These are phyloP conservation scores for Myotis yumanensis DNA, from an alignment of 2,113 vertebrate genomes.

Conservation along the genomic window DNA sequence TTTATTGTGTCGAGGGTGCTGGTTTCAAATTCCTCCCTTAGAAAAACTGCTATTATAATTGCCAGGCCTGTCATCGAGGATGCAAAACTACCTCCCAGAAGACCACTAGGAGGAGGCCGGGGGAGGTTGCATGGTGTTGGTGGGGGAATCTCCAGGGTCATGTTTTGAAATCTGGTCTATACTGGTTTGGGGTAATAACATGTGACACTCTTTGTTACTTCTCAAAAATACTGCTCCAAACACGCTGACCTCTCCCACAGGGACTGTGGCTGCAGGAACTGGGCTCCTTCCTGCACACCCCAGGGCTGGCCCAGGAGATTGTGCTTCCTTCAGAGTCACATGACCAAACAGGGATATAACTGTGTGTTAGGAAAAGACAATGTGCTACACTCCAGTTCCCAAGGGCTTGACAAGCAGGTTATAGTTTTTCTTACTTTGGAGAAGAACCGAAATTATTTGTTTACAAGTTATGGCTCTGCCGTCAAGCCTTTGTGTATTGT, in stretches of 20 bases:
- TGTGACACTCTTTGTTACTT: conserved; percentile 20
- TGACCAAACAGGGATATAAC: neutral
- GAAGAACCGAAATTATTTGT: neutral
- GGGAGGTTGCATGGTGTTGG: neutral
- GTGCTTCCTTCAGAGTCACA: conserved; percentile 58
- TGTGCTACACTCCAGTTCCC: neutral
- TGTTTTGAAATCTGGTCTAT: conserved; percentile 60
- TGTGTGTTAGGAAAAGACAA: neutral
- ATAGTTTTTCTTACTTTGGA: rapidly evolving
- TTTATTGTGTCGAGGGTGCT: no score
- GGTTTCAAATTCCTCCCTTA: neutral
- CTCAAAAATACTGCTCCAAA: conserved; percentile 27
- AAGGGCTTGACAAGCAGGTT: neutral
- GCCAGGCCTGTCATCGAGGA: neutral
- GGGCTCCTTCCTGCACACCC: neutral
- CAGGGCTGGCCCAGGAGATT: neutral
- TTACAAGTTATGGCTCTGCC: neutral
- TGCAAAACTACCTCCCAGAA: neutral
- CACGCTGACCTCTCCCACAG: neutral
- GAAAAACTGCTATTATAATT: neutral
- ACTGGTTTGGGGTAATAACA: neutral
- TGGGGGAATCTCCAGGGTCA: conserved; percentile 64
- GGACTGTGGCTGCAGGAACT: neutral
- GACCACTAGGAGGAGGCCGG: neutral
- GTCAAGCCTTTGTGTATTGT: neutral